Evolutionary conservation across 2,113 vertebrate species (phyloP), one percentile per base, ranked within the genome.

Genomic region (Ondatra zibethicus): DNA sequence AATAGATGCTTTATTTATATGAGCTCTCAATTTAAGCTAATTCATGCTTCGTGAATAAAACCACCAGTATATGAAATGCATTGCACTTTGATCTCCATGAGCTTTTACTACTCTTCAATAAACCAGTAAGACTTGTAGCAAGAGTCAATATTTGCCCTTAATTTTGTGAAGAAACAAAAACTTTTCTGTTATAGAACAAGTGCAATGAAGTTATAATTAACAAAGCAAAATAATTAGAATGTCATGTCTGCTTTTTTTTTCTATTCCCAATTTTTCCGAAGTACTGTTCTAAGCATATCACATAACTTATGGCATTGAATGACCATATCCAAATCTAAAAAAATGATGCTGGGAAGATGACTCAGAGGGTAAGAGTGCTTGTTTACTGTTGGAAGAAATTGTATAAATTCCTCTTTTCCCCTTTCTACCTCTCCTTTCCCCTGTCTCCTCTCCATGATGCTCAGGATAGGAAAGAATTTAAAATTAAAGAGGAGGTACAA

Each of bases 351-450:
- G 81, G 58, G 7, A 39, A 65, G 58, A 65, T 42, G 55, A n/a
- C 81, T 42, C 81, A 29, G 23, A 42, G 81, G 55, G n/a, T 84
- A 84, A 10, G 55, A 42, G 29, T 5, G 10, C 16, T 19, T 95
- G 39, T 95, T 94, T 85, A 73, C 10, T 88, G 39, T 61, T 93
- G 6, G 80, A 90, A 86, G 25, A 31, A 89, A 96, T 63, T 92
- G 36, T 7, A 76, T 85, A 85, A 52, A 25, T 94, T 90, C 36
- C 10, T 86, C 31, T 94, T 94, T 55, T 82, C 25, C 16, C 23
- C 13, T 61, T 42, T 47, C 36, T 47, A 6, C 33, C 29, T 66
- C 31, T 90, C 76, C 21, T 42, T 13, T 47, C 87, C 16, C 1
- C 13, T 50, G 31, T 25, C 19, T 29, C 50, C 19, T 10, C n/a